These are phyloP conservation scores for Ctenosaura bakeri DNA, from an alignment of 2,797 vertebrate species.

Conservation along the genomic window DNA sequence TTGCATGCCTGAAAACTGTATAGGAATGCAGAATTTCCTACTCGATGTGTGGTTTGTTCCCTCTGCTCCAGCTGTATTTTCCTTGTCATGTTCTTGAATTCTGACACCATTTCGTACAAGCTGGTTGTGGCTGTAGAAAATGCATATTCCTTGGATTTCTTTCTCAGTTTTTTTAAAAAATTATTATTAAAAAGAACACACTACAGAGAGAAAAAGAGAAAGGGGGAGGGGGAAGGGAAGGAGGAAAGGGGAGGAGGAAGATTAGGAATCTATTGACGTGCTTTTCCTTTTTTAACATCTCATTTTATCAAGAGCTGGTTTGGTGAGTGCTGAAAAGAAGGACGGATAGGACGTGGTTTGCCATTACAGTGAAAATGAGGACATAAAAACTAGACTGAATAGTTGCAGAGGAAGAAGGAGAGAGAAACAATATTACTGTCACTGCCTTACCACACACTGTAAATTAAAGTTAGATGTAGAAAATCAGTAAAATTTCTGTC, in stretches of 20 bases:
- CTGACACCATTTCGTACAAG: constrained; percentile 75
- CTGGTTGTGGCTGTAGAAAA: constrained; percentile 74
- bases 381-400: constrained; percentile 67
- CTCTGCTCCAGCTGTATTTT: constrained; percentile 79
- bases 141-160: constrained; percentile 69
- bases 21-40: constrained; percentile 80
- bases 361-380: constrained; percentile 57
- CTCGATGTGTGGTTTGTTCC: constrained; percentile 76
- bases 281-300: constrained; percentile 46
- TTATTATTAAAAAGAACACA: constrained; percentile 45
- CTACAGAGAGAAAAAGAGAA: constrained; percentile 3
- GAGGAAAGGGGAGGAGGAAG: constrained; percentile 16
- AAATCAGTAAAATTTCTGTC: constrained; percentile 63
- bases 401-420: constrained; percentile 69
- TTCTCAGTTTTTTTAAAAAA: constrained; percentile 43
- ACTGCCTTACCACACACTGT: constrained; percentile 69
- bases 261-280: constrained; percentile 51
- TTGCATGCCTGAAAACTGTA: constrained; percentile 77
- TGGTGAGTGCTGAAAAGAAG: constrained; percentile 31
- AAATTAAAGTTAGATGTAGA: constrained; percentile 69
- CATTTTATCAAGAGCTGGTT: constrained; percentile 33
- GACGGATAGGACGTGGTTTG: constrained; percentile 54
- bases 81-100: constrained; percentile 80
- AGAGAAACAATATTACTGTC: constrained; percentile 76
- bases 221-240: not conserved